These are phyloP conservation scores for Antheraea assamensis DNA, from an alignment of 2,888 invertebrate genomes.

Conservation along the genomic window DNA sequence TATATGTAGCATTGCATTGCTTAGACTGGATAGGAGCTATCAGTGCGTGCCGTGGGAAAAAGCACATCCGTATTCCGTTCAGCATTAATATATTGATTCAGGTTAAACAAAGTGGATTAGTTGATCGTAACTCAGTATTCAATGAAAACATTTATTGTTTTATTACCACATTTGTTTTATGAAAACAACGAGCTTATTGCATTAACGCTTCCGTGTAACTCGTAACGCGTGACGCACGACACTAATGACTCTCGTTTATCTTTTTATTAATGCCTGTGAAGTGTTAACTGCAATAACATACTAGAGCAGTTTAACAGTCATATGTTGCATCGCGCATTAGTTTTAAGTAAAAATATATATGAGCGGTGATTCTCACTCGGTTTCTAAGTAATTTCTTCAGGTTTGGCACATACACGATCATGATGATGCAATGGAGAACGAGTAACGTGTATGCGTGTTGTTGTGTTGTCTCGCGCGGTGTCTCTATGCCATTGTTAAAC, in stretches of 20 bases:
- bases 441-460: too few species aligned
- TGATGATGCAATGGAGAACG: too few species aligned
- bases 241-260: background rate
- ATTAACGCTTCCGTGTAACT: background rate
- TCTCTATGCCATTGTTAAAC: too few species aligned
- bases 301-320: background rate
- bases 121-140: background rate
- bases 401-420: too few species aligned
- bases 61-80: background rate
- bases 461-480: too few species aligned
- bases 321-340: background rate
- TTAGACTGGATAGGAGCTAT: background rate
- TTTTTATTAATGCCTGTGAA: background rate
- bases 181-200: background rate
- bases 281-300: background rate
- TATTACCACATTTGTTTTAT: background rate
- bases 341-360: too few species aligned
- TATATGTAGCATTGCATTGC: too few species aligned
- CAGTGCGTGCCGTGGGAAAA: background rate
- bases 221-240: background rate
- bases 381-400: too few species aligned
- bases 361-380: too few species aligned
- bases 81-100: background rate
- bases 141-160: too few species aligned
- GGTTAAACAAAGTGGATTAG: background rate